Conservation (phyloP, 2,113 vertebrate species). For the Percopsis transmontana region DNA sequence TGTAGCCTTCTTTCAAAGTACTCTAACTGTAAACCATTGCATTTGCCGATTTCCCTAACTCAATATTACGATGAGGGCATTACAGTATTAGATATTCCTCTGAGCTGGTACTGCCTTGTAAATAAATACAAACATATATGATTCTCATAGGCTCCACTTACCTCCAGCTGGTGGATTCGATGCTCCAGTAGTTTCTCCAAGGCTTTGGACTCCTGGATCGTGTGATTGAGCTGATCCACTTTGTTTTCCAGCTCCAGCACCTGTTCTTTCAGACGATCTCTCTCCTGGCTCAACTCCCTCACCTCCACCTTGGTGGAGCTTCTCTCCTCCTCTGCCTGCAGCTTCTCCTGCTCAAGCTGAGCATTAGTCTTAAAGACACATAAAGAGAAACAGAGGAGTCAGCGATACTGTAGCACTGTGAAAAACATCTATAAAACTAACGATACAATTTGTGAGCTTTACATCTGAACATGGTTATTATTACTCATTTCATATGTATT, state of each 20-base stretch:
- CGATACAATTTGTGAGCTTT: neutral
- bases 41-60: no score
- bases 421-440: neutral
- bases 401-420: neutral
- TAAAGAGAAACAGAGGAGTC: neutral
- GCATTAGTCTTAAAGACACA: conserved; percentile 50
- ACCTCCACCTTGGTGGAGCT: conserved; percentile 44
- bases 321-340: conserved; percentile 55
- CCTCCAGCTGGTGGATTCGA: conserved; percentile 70
- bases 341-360: conserved; percentile 56
- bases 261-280: conserved; percentile 64
- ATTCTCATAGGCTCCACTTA: conserved; percentile 22
- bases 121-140: neutral
- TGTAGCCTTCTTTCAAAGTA: no score
- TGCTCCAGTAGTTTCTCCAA: conserved; percentile 68
- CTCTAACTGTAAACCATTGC: no score
- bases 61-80: no score
- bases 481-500: neutral
- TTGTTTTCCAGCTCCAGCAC: conserved; percentile 64
- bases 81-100: no score
- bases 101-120: neutral
- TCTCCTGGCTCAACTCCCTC: conserved; percentile 65
- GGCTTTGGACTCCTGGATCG: conserved; percentile 58
- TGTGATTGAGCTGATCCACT: conserved; percentile 66
- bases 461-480: neutral